Percentiles rank a stretch among this genome's conserved stretches.
These are phyloP conservation scores for Calliopum simillimum DNA, from an alignment of 2,888 invertebrate genomes.

Conservation along the genomic window DNA sequence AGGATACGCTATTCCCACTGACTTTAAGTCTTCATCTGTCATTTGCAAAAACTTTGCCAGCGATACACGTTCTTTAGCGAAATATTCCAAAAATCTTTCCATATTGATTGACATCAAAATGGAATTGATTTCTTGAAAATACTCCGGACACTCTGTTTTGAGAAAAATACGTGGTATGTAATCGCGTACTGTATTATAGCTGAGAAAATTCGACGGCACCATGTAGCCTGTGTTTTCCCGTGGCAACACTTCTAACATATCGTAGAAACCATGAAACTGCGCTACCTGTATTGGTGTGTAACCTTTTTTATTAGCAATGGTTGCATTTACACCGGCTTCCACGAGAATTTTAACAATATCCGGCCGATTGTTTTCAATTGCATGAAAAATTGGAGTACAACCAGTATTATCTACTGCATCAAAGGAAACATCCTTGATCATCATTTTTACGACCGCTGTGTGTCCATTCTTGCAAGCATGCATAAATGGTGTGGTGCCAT, in stretches of 20 bases:
- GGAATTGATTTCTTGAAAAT: slow-evolving; percentile 62
- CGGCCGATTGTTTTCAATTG: slow-evolving; percentile 62
- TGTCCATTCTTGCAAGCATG: slow-evolving; percentile 61
- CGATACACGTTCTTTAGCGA: slow-evolving; percentile 57
- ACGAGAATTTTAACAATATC: slow-evolving; percentile 61
- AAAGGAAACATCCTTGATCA: slow-evolving; percentile 58
- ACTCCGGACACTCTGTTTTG: slow-evolving; percentile 63
- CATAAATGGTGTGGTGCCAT: slow-evolving; percentile 65
- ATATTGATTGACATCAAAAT: slow-evolving; percentile 58
- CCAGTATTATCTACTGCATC: slow-evolving; percentile 64
- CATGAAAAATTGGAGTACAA: slow-evolving; percentile 63
- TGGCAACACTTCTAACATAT: slow-evolving; percentile 61
- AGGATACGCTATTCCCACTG: slow-evolving; percentile 59
- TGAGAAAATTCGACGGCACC: slow-evolving; percentile 59
- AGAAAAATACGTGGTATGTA: slow-evolving; percentile 64
- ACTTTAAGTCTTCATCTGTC: slow-evolving; percentile 55
- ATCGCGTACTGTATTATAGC: slow-evolving; percentile 60
- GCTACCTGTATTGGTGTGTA: slow-evolving; percentile 63
- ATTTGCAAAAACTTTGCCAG: slow-evolving; percentile 61
- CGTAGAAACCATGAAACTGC: slow-evolving; percentile 62
- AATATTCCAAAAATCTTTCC: slow-evolving; percentile 54
- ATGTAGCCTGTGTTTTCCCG: slow-evolving; percentile 49
- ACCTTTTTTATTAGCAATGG: slow-evolving; percentile 58
- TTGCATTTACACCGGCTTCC: slow-evolving; percentile 57
- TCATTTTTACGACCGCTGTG: slow-evolving; percentile 52